Evolutionary conservation across 2,113 vertebrate genomes (phyloP).

Genomic region (Gadus macrocephalus): DNA sequence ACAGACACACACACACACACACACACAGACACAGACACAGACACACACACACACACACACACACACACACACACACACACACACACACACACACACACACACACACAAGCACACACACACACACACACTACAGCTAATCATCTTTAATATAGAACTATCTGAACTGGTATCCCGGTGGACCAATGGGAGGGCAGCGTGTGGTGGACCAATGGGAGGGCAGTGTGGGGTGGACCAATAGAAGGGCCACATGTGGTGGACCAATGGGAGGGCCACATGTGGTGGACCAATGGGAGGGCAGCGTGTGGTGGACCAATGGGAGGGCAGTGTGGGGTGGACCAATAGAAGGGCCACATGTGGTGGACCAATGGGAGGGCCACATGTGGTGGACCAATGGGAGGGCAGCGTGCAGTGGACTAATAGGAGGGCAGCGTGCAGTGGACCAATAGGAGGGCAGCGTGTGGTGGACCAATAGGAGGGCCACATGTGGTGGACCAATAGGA

Average conservation of each 20-base stretch:
- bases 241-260: conserved; percentile 15
- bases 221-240: not conserved
- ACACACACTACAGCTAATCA: no score
- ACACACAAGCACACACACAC: no score
- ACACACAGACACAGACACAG: no score
- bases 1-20: no score
- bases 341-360: no score
- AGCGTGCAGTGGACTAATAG: not conserved
- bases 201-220: no score
- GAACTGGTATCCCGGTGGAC: no score
- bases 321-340: conserved; percentile 17
- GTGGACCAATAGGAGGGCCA: not conserved
- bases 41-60: no score
- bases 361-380: no score
- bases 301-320: conserved; percentile 19
- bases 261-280: conserved; percentile 14
- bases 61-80: not conserved
- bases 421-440: not conserved
- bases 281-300: not conserved
- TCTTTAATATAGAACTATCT: no score
- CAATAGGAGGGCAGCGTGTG: conserved; percentile 17
- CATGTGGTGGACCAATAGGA: conserved; percentile 13
- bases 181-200: no score
- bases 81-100: no score
- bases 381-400: not conserved